These are phyloP conservation scores for Podargus strigoides DNA, from an alignment of 2,797 vertebrate species.

Conservation along the genomic window DNA sequence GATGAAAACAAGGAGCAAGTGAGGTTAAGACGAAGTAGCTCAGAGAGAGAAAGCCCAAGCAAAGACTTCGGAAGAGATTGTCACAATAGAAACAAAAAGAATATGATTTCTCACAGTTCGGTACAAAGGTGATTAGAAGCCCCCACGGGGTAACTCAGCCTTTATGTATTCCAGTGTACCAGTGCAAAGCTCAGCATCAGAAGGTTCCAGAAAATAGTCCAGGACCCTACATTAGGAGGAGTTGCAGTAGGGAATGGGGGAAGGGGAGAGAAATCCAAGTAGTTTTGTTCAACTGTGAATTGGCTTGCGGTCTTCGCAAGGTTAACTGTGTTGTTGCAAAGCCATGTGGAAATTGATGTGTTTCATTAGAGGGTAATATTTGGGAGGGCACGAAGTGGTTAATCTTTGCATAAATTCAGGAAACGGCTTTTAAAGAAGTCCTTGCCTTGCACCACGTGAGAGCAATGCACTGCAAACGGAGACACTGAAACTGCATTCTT, in stretches of 20 bases:
- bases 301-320: slow-evolving; percentile 48
- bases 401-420: not conserved
- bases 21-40: slow-evolving; percentile 72
- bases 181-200: slow-evolving; percentile 57
- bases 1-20: slow-evolving; percentile 81
- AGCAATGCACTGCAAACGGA: slow-evolving; percentile 29
- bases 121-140: slow-evolving; percentile 90
- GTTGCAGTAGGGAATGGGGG: slow-evolving; percentile 23
- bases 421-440: slow-evolving; percentile 9
- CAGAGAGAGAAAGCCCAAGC: slow-evolving; percentile 71
- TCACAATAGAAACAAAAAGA: slow-evolving; percentile 79
- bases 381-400: not conserved
- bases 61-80: slow-evolving; percentile 75
- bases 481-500: slow-evolving; percentile 55
- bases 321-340: slow-evolving; percentile 12
- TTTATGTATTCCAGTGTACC: slow-evolving; percentile 47
- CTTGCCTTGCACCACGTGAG: not conserved
- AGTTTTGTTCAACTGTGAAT: slow-evolving; percentile 42
- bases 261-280: not conserved
- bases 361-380: not conserved
- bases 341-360: not conserved
- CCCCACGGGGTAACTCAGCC: slow-evolving; percentile 42
- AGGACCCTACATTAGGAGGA: slow-evolving; percentile 41
- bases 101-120: slow-evolving; percentile 80
- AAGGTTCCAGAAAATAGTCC: slow-evolving; percentile 47